Base-by-base conservation (phyloP, 2,113 vertebrate genomes). In the Cryptotis parvus region DNA sequence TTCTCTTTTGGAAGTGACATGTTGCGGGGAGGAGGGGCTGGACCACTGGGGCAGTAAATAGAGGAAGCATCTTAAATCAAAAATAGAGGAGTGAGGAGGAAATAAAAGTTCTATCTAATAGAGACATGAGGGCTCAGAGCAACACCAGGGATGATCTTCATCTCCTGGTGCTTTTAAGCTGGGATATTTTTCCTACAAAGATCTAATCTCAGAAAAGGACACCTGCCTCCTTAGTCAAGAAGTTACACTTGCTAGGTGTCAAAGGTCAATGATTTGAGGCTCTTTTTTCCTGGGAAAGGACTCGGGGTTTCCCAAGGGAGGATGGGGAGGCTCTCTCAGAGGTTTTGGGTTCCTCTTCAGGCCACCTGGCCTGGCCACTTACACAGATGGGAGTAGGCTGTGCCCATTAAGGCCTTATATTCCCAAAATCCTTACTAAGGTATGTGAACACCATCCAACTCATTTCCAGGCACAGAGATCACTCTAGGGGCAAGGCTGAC, bases 21-120 rank as follows among this genome's bases (percentile, higher is more conserved):
- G 73, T 52, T 73, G 49, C 77, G 63, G 79, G 93, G 4, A 58
- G 55, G 55, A 58, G 84, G 70, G 92, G 85, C 43, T 43, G 91
- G 90, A 87, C 92, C 90, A 90, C 81, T 77, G 86, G 81, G 85
- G 83, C 79, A 94, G 78, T 79, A 96, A 96, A 97, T 93, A 97
- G 95, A 96, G 96, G 96, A 96, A 97, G 91, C 96, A 61, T 69
- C 82, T 70, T 69, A 37, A 84, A 96, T 95, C 94, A 95, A 96
- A 96, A 96, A 97, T 96, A 96, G 96, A 95, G 91, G 91, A 69
- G 55, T 41, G 18, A 95, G 93, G 95, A 94, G 94, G 96, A 96
- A 97, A 95, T 92, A 95, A 91, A 89, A 95, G 91, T 94, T 93
- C 52, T 89, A 68, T 82, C 65, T 92, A 87, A 96, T 77, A 93